phyloP scores from a whole-genome alignment of 2,888 invertebrate species.

The Brenthis hecate region DNA sequence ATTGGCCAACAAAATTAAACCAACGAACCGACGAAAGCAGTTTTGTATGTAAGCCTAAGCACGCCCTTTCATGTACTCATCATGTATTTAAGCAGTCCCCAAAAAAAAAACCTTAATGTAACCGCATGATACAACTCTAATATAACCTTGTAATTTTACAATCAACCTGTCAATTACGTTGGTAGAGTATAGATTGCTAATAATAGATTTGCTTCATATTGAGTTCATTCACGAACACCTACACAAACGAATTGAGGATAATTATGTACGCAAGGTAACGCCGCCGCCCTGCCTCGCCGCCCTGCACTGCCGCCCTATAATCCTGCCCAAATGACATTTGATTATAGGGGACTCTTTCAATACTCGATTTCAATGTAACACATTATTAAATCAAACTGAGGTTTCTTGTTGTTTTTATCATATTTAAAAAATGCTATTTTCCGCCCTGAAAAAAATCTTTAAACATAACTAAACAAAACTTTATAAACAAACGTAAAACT shows the following conservation, averaged over 20 bases:
- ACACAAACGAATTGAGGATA: constrained; percentile 8
- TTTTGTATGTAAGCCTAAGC: too few species aligned
- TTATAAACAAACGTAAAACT: too few species aligned
- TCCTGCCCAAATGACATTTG: constrained; percentile 25
- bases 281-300: constrained; percentile 1
- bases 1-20: too few species aligned
- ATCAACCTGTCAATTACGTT: constrained; percentile 5
- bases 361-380: constrained; percentile 7
- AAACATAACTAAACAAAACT: too few species aligned
- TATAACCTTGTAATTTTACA: too few species aligned
- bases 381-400: constrained; percentile 20
- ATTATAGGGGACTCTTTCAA: constrained; percentile 28
- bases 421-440: too few species aligned
- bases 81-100: too few species aligned
- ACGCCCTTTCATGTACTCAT: too few species aligned
- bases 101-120: too few species aligned
- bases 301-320: constrained; percentile 15
- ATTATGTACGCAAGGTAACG: constrained; percentile 13
- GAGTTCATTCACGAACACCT: constrained; percentile 10
- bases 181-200: not conserved
- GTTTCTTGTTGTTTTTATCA: not conserved
- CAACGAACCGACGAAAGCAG: too few species aligned
- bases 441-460: too few species aligned
- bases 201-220: not conserved
- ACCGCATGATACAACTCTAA: too few species aligned